Percentiles rank a stretch among this genome's conserved stretches.
These are phyloP conservation scores for Bombus pyrosoma DNA, from an alignment of 1,140 invertebrate species.

Conservation along the genomic window DNA sequence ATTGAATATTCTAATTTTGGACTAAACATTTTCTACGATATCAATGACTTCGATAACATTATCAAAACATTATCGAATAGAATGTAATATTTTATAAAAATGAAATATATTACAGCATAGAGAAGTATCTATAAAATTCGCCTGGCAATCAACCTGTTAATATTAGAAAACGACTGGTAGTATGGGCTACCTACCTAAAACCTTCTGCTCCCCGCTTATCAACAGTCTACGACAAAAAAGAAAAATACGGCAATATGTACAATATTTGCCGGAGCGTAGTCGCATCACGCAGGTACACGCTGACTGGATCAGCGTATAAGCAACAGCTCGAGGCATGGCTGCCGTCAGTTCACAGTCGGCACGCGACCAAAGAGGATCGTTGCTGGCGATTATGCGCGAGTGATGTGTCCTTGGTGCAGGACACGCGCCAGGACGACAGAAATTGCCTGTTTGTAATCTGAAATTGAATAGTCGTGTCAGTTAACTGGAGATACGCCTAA, in stretches of 20 bases:
- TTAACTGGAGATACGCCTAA: too few relatives aligned
- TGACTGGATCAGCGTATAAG: slow-evolving; percentile 47
- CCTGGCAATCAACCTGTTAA: too few relatives aligned
- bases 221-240: not conserved
- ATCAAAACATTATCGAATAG: too few relatives aligned
- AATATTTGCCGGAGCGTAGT: not conserved
- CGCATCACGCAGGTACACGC: slow-evolving; percentile 17
- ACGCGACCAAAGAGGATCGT: slow-evolving; percentile 75
- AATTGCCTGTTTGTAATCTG: not conserved
- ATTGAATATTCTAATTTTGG: too few relatives aligned
- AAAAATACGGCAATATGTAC: not conserved
- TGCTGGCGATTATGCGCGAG: not conserved
- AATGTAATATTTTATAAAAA: too few relatives aligned
- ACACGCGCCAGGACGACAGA: slow-evolving; percentile 5
- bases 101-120: too few relatives aligned
- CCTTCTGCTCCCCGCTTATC: not conserved
- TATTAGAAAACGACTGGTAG: too few relatives aligned
- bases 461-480: not conserved
- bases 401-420: slow-evolving; percentile 30
- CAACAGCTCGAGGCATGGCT: slow-evolving; percentile 74
- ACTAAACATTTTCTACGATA: too few relatives aligned
- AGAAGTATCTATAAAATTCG: too few relatives aligned
- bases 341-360: slow-evolving; percentile 74
- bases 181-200: not conserved
- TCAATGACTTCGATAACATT: too few relatives aligned